Conservation (phyloP, 53 echinoderm and acorn worm species). For the Antedon mediterranea region DNA sequence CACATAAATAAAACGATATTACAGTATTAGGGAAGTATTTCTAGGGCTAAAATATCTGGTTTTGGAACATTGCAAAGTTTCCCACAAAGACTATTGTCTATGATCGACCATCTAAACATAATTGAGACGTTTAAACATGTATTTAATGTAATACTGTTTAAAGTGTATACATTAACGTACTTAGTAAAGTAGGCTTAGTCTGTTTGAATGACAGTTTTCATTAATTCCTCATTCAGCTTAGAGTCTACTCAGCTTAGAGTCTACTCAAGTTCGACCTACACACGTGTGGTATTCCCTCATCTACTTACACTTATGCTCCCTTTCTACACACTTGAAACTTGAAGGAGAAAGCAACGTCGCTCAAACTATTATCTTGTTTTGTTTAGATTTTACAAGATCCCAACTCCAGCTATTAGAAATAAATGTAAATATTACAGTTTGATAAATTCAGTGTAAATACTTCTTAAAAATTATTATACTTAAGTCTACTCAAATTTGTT, state of each 20-base stretch:
- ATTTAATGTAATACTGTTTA: no score
- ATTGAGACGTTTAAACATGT: no score
- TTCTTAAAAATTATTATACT: no score
- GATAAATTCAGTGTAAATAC: not conserved
- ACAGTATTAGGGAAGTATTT: no score
- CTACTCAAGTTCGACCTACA: not conserved
- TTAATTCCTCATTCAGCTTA: not conserved
- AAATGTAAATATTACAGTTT: not conserved
- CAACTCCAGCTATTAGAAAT: not conserved
- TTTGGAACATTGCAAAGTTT: no score
- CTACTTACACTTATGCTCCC: not conserved
- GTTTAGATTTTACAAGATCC: not conserved
- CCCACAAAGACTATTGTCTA: no score
- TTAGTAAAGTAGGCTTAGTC: not conserved
- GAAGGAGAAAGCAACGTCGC: not conserved
- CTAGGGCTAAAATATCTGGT: no score
- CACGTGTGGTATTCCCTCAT: not conserved
- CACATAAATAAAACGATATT: no score
- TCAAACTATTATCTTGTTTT: not conserved
- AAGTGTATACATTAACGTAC: no score
- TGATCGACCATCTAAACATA: no score
- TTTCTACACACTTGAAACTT: not conserved
- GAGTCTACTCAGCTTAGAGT: not conserved
- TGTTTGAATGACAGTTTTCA: not conserved
- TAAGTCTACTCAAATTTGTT: no score